Conservation (phyloP, 2,888 invertebrate species). For the Trileptium ribeirensis region DNA sequence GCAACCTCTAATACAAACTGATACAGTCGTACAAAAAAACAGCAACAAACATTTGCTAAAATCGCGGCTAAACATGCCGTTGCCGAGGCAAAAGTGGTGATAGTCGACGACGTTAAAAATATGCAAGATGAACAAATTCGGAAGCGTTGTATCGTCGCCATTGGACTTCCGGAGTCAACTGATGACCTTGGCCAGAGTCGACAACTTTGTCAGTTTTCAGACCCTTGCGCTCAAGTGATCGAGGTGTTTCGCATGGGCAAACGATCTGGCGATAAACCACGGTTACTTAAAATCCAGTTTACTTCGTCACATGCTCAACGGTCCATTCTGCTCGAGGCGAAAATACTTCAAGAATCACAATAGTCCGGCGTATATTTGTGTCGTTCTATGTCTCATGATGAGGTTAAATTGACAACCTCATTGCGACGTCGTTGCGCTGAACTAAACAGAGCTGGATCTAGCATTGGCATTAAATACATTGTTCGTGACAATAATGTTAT, state of each 20-base stretch:
- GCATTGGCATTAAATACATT: not conserved
- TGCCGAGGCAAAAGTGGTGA: not conserved
- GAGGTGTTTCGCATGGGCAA: conserved; percentile 1
- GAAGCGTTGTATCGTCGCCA: not conserved
- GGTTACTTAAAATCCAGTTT: not conserved
- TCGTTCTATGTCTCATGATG: not conserved
- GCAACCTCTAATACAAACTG: not conserved
- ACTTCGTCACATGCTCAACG: not conserved
- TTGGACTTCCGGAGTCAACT: not conserved
- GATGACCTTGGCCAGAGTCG: not conserved
- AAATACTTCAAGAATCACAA: not conserved
- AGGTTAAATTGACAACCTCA: not conserved
- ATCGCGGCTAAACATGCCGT: not conserved
- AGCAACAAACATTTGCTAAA: not conserved
- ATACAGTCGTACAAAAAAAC: not conserved
- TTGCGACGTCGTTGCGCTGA: not conserved
- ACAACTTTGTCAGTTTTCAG: not conserved
- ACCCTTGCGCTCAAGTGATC: not conserved
- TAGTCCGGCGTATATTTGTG: not conserved
- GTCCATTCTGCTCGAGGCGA: not conserved
- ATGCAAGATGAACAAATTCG: not conserved
- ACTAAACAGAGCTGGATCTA: not conserved
- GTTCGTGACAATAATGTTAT: not conserved
- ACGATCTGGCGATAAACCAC: not conserved
- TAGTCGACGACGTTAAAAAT: not conserved